Percentiles rank a stretch among this genome's conserved stretches.
phyloP scores from a whole-genome alignment of 2,797 vertebrate species.

The Dendrocincla fuliginosa region DNA sequence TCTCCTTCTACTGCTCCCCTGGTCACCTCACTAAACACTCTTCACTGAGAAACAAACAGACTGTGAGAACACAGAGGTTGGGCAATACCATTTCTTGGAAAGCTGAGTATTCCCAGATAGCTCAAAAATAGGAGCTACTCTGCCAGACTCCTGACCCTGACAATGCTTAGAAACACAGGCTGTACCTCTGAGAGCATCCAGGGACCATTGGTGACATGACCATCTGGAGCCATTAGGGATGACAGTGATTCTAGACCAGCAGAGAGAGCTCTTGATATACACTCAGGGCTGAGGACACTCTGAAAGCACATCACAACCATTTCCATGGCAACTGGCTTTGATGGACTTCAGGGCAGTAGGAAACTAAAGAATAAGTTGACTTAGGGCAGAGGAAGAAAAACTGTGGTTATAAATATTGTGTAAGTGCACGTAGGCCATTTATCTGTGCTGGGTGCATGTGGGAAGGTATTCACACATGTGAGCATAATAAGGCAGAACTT shows the following conservation, averaged over 20 bases:
- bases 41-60: not conserved
- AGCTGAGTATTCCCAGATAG: not conserved
- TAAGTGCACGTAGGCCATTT: not conserved
- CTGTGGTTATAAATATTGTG: constrained; percentile 6
- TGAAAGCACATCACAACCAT: constrained; percentile 33
- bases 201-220: not conserved
- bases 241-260: constrained; percentile 39
- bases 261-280: constrained; percentile 63
- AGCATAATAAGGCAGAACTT: not conserved
- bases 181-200: not conserved
- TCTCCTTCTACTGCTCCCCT: not conserved
- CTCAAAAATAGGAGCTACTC: not conserved
- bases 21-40: not conserved
- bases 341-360: constrained; percentile 32
- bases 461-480: not conserved
- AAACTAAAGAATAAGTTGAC: constrained; percentile 31
- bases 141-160: not conserved
- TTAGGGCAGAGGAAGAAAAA: constrained; percentile 5
- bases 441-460: not conserved
- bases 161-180: not conserved
- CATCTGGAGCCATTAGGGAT: not conserved
- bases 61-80: not conserved
- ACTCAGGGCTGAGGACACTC: not conserved
- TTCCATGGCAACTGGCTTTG: constrained; percentile 60
- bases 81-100: not conserved